These are phyloP conservation scores for Psilopsiagon aymara DNA, from an alignment of 2,113 vertebrate genomes.

Conservation along the genomic window DNA sequence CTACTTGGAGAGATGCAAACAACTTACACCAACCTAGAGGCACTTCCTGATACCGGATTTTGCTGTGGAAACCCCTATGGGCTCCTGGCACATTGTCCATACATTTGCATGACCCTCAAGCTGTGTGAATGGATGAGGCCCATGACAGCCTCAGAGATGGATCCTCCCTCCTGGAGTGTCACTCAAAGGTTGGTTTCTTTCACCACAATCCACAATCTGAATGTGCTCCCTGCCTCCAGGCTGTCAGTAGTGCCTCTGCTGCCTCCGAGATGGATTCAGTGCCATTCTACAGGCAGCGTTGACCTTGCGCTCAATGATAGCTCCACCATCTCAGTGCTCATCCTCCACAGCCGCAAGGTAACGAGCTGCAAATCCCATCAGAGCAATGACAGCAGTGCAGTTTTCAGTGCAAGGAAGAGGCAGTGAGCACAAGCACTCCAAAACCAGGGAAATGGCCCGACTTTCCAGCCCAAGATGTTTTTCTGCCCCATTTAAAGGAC, in stretches of 20 bases:
- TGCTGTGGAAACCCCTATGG: neutral
- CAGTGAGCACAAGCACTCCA: neutral
- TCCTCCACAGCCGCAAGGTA: neutral
- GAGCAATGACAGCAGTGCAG: neutral
- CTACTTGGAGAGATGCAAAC: neutral
- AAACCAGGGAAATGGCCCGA: neutral
- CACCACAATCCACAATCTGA: neutral
- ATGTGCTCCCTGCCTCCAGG: neutral
- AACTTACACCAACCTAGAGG: neutral
- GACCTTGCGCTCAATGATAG: neutral
- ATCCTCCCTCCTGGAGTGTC: neutral
- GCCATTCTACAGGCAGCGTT: neutral
- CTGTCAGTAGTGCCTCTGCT: neutral
- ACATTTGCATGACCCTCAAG: neutral
- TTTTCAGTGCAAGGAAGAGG: neutral
- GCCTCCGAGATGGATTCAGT: neutral
- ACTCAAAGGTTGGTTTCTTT: neutral
- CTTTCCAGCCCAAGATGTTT: neutral
- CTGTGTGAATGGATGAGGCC: neutral
- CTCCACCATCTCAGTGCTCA: neutral
- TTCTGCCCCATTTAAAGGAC: neutral
- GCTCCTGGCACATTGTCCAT: neutral
- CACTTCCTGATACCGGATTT: neutral
- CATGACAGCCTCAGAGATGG: neutral
- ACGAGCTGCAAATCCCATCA: accelerated